These are phyloP conservation scores for Alligator mississippiensis DNA, from an alignment of 2,113 vertebrate genomes.

Conservation along the genomic window DNA sequence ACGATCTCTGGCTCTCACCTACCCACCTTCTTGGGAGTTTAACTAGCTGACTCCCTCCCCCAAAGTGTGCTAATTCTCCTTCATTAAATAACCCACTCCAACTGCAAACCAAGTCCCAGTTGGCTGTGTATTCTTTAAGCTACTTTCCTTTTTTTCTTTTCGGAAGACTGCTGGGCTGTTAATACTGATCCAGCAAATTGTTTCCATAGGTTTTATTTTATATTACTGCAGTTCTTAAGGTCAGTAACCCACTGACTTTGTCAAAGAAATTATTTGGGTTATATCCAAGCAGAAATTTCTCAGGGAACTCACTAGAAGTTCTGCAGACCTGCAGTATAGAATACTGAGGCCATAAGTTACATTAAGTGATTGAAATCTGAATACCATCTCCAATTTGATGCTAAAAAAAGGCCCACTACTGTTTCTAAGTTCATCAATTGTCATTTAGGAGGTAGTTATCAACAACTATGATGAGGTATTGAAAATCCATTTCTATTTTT, in stretches of 20 bases:
- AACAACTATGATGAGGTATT: not conserved
- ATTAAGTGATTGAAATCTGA: not conserved
- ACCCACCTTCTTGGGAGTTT: not conserved
- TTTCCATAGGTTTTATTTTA: slow-evolving; percentile 47
- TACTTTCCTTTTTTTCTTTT: not conserved
- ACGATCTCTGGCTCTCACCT: slow-evolving; percentile 2
- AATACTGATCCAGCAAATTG: not conserved
- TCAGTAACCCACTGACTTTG: slow-evolving; percentile 8
- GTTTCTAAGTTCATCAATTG: not conserved
- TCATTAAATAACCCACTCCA: not conserved
- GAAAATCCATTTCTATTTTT: not conserved
- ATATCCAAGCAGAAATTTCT: slow-evolving; percentile 45
- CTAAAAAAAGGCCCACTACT: not conserved
- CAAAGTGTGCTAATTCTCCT: not conserved
- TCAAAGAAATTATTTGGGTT: not conserved
- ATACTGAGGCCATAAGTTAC: not conserved
- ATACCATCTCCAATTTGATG: not conserved
- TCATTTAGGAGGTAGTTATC: not conserved
- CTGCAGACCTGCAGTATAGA: not conserved
- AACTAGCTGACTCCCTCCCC: not conserved
- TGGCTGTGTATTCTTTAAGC: not conserved
- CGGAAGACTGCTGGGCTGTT: not conserved
- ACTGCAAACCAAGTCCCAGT: not conserved
- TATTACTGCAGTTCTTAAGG: not conserved
- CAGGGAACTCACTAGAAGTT: not conserved